These are phyloP conservation scores for Barypeithes pellucidus DNA, from an alignment of 2,888 invertebrate species.

Conservation along the genomic window DNA sequence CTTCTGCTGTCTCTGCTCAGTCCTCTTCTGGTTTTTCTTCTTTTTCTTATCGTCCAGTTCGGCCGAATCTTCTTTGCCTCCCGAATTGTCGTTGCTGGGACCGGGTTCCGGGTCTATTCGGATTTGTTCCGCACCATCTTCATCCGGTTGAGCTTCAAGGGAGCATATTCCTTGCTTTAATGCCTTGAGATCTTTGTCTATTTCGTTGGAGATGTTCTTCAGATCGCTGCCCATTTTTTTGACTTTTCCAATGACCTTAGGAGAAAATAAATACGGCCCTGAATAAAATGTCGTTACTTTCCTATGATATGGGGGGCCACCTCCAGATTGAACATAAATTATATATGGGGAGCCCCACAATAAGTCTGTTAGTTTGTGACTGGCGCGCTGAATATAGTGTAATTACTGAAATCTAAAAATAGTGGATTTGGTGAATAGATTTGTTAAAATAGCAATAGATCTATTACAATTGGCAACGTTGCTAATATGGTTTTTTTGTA, in stretches of 20 bases:
- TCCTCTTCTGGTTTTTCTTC: slow-evolving; percentile 65
- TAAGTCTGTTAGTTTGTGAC: no score
- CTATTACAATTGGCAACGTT: no score
- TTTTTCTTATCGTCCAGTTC: slow-evolving; percentile 55
- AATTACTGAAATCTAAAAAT: no score
- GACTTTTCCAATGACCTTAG: slow-evolving; percentile 56
- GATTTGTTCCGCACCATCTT: no score
- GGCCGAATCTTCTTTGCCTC: slow-evolving; percentile 19
- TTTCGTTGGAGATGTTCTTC: slow-evolving; percentile 59
- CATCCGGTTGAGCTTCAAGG: slow-evolving; percentile 36
- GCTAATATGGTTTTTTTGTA: no score
- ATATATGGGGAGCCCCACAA: no score
- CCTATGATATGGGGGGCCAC: no score
- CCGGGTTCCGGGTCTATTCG: slow-evolving; percentile 13
- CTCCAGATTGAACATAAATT: no score
- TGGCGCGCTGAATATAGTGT: no score
- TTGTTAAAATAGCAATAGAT: no score
- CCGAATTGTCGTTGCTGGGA: slow-evolving; percentile 24
- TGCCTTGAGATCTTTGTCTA: slow-evolving; percentile 56
- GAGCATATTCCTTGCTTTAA: slow-evolving; percentile 41
- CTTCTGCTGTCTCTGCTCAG: slow-evolving; percentile 62
- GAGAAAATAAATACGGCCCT: not conserved
- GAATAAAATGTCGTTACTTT: no score
- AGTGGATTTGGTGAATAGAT: no score
- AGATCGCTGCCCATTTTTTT: slow-evolving; percentile 60